Base-by-base conservation (phyloP, 2,888 invertebrate genomes). In the Escarpia spicata region DNA sequence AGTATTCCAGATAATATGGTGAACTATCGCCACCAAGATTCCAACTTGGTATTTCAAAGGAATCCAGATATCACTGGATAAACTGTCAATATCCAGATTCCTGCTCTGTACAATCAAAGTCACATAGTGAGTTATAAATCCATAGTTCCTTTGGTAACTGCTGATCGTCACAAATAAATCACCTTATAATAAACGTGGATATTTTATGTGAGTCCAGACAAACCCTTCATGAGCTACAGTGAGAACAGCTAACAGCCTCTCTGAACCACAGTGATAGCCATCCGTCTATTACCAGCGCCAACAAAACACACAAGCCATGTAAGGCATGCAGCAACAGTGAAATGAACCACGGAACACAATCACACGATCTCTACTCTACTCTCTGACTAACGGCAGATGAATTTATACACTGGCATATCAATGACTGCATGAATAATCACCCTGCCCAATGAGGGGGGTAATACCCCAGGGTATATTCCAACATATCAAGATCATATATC, bases 401-500 rank as follows among this genome's bases (percentile, higher is more conserved):
- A 75, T 75, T 75, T 75, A 75, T 75, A 75, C 75, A 75, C 75
- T 75, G 75, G 75, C 75, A n/a, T 75, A 75, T 75, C 75, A 75
- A 19, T 75, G 75, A 75, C 75, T 75, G 75, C 26, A 26, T 6
- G 26, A 52, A n/a, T 75, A 75, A 75, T 75, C 26, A 26, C 26
- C 26, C 19, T 75, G 75, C 75, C 75, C 6, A 15, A 15, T 19
- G 26, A 1, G 26, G n/a, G 75, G 19, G 3, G 75, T 52, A 26
- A 1, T 8, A n/a, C 75, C 75, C 19, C n/a, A n/a, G 75, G 26
- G 75, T 19, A 75, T 26, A 75, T 75, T 26, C 75, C 75, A 75
- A 75, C 3, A 26, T 75, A 26, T 75, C 75, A 75, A n/a, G 75
- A 75, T 75, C 6, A 6, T n/a, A 26, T 75, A 15, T 75, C 75